Evolutionary conservation across 2,888 invertebrate species (phyloP).

Genomic region (Seira musarum): DNA sequence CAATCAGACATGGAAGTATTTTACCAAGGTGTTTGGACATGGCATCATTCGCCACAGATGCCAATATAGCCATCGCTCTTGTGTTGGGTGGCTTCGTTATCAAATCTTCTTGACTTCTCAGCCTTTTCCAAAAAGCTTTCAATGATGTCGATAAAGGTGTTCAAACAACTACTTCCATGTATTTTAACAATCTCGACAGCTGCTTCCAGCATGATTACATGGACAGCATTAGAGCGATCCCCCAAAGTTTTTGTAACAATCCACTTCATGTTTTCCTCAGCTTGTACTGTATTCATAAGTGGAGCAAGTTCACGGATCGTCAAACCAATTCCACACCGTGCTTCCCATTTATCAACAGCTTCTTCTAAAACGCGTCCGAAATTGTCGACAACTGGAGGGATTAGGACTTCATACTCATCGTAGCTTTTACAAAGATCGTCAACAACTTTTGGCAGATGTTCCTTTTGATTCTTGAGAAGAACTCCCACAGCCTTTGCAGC

Average conservation of each 20-base stretch:
- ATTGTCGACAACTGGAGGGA: conserved; percentile 89
- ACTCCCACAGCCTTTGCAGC: conserved; percentile 86
- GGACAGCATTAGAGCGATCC: conserved; percentile 86
- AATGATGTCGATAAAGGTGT: conserved; percentile 89
- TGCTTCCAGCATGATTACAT: conserved; percentile 93
- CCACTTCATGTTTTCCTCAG: conserved; percentile 65
- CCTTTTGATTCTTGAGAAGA: conserved; percentile 74
- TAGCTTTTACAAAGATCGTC: conserved; percentile 82
- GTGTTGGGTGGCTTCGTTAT: conserved; percentile 94
- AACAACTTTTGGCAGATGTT: conserved; percentile 76
- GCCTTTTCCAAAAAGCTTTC: conserved; percentile 95
- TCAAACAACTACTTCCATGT: conserved; percentile 84
- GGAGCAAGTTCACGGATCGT: conserved; percentile 86
- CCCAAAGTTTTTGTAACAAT: conserved; percentile 88
- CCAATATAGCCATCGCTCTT: conserved; percentile 92
- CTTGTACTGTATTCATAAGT: conserved; percentile 75
- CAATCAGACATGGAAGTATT: conserved; percentile 92
- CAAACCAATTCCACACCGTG: conserved; percentile 89
- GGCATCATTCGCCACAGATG: conserved; percentile 95
- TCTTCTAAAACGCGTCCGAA: conserved; percentile 91
- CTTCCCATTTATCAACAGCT: conserved; percentile 92
- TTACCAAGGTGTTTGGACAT: conserved; percentile 91
- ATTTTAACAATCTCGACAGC: conserved; percentile 93
- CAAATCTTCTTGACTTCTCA: conserved; percentile 90
- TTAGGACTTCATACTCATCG: conserved; percentile 82